Base-by-base conservation (phyloP, 2,888 invertebrate species). In the Lissonota sp. region DNA sequence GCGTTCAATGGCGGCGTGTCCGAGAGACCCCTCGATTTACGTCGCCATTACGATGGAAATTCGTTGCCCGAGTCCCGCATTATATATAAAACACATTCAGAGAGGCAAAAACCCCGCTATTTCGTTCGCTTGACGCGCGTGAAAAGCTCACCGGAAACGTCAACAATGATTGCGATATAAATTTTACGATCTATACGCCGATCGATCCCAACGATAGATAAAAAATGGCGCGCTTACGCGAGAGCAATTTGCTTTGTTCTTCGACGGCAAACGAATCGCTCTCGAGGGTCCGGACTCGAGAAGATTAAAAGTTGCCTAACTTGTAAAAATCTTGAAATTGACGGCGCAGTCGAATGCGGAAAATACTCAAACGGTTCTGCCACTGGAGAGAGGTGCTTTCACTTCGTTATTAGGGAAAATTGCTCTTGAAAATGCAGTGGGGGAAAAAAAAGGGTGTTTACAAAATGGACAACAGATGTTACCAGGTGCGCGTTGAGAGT, bases 11-110 rank as follows among this genome's bases (percentile, higher is more conserved):
- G 88, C 90, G 84, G 85, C 67, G 57, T 51, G 26, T 26, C 44
- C 60, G 82, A 42, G 82, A 42, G 49, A 87, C 85, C 80, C 87
- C 83, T 83, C 88, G 87, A 51, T 73, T 89, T 88, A 90, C 88
- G 90, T 89, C 42, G 89, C 89, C 89, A 91, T 91, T 92, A 91
- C 89, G 89, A 91, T 91, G 91, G 88, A 90, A 91, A 91, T 63
- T 46, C 26, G 26, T 3, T 26, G 26, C 3, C 26, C 26, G 26
- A 26, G 26, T 26, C 26, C 26, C 26, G 26, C 26, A 26, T 26
- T 26, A 26, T 26, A 26, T 26, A 26, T 3, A 26, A 26, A 26
- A 3, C 26, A 26, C 26, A 26, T 26, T 26, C 26, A 3, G 26
- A 3, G 26, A 26, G 26, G 26, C 26, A 26, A 26, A 26, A 26